phyloP scores from a whole-genome alignment of 1,140 invertebrate genomes.

The Trinorchestia longiramus region DNA sequence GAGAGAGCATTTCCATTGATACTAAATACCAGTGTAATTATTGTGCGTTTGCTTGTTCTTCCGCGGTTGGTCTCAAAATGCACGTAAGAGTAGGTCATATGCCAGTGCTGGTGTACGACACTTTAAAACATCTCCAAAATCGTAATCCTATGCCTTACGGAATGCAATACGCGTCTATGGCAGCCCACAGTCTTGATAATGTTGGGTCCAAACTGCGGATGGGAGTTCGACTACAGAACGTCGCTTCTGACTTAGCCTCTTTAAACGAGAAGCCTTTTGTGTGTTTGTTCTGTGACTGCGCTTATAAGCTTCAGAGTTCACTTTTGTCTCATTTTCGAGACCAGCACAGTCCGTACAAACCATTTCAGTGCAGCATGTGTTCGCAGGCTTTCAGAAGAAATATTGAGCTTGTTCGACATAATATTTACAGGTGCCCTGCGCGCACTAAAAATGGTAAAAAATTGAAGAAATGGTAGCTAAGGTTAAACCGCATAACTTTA shows the following conservation, averaged over 20 bases:
- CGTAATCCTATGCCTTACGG: conserved; percentile 43
- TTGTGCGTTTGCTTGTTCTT: conserved; percentile 60
- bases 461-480: conserved; percentile 17
- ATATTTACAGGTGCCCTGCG: conserved; percentile 65
- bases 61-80: conserved; percentile 63
- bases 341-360: conserved; percentile 65
- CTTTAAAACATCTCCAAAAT: conserved; percentile 39
- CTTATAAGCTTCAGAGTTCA: conserved; percentile 66
- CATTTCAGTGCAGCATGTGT: conserved; percentile 64
- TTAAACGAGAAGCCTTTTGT: conserved; percentile 63
- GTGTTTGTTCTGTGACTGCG: conserved; percentile 65
- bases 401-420: conserved; percentile 65
- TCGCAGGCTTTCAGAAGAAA: conserved; percentile 62
- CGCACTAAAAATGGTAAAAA: conserved; percentile 48
- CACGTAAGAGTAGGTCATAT: conserved; percentile 64
- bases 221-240: conserved; percentile 64
- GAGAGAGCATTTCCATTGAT: conserved; percentile 53
- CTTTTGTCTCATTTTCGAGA: conserved; percentile 65
- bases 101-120: conserved; percentile 65
- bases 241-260: conserved; percentile 57
- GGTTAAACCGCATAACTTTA: not conserved
- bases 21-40: conserved; percentile 62
- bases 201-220: conserved; percentile 55
- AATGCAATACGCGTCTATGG: conserved; percentile 45
- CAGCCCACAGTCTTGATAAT: conserved; percentile 4